Evolutionary conservation across 2,888 invertebrate species (phyloP), one percentile per base, ranked within the genome.

Genomic region (Leuctra nigra): DNA sequence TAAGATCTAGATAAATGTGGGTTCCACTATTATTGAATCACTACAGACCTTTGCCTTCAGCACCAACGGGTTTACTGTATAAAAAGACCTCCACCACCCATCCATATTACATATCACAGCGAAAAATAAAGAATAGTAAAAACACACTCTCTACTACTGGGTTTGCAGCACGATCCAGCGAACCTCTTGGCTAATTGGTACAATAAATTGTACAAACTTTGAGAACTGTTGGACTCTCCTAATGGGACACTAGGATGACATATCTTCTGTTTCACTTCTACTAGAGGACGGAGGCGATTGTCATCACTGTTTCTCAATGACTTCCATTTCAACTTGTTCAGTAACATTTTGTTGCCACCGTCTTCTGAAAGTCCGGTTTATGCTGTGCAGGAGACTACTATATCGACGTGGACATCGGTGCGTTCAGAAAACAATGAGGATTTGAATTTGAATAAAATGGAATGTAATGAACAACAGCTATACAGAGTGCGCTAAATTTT

Each of bases 111-210:
- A 29, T 29, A 29, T 29, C 6, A 23, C 20, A 44, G n/a, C 11
- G 44, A 44, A 44, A 22, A 22, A 22, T 44, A 22, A 23, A 23
- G 44, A 44, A 44, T 23, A 4, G 23, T 20, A 23, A 20, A 20
- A 20, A n/a, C 4, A 13, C 4, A 20, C 4, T 11, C 2, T 4
- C n/a, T 18, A 20, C 18, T 41, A 18, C 18, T 16, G 41, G 14
- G 3, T 41, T 4, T 16, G 18, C 73, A 70, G 70, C 71, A 69
- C 72, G 72, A 73, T 73, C 73, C 73, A 35, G 6, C 25, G 39
- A 2, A 9, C 20, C 29, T 2, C 41, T 9, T 18, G 70, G 73
- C 75, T 75, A 75, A 75, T 75, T 75, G 75, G 75, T 69, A 73
- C 75, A 73, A 75, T 75, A 75, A 75, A 75, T 75, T 73, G 73